Evolutionary conservation across 2,797 vertebrate genomes (phyloP).

Genomic region (Enteromius radiatus): DNA sequence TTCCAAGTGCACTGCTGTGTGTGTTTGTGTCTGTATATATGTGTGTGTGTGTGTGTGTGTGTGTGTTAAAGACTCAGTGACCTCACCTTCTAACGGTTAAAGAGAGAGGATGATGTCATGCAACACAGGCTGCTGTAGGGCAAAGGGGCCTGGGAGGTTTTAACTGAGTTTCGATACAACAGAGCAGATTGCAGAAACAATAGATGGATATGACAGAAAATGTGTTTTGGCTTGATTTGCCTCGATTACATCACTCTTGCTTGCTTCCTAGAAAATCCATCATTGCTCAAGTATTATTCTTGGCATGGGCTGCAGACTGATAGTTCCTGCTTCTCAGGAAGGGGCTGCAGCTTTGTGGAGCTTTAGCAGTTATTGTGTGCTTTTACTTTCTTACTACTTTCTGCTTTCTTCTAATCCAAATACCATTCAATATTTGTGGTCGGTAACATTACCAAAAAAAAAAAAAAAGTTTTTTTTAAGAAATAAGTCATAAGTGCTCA

Average conservation of each 20-base stretch:
- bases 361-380: constrained; percentile 23
- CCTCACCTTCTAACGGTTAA: constrained; percentile 43
- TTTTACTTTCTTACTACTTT: background rate
- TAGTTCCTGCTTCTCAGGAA: constrained; percentile 59
- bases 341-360: constrained; percentile 9
- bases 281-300: constrained; percentile 58
- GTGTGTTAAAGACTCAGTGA: constrained; percentile 34
- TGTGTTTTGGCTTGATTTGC: constrained; percentile 70
- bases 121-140: constrained; percentile 56
- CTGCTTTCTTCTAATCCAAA: constrained; percentile 2
- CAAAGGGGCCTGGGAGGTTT: constrained; percentile 44
- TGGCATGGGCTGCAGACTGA: constrained; percentile 54
- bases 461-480: too few relatives aligned
- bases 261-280: constrained; percentile 62
- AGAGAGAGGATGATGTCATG: constrained; percentile 74
- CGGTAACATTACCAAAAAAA: background rate
- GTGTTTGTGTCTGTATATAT: constrained; percentile 23
- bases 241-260: constrained; percentile 69
- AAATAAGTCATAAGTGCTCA: too few relatives aligned
- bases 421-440: background rate
- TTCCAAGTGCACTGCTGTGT: constrained; percentile 45
- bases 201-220: constrained; percentile 74
- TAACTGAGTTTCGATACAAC: constrained; percentile 48
- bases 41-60: constrained; percentile 34
- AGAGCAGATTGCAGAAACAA: constrained; percentile 69